Evolutionary conservation across 1,140 invertebrate species (phyloP), one percentile per base, ranked within the genome.

Genomic region (Babylonia areolata): DNA sequence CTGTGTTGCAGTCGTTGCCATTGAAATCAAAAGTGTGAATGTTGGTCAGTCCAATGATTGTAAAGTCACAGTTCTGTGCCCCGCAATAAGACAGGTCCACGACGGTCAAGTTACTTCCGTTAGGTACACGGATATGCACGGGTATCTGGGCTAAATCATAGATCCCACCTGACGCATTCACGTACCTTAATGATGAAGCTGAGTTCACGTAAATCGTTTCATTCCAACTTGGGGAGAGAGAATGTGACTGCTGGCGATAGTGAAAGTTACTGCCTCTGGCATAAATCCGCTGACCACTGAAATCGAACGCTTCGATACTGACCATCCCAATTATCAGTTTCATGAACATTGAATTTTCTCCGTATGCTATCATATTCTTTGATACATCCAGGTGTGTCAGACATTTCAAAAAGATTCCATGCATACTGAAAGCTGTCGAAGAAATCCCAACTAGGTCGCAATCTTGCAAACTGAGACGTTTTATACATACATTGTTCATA

Each of bases 1-100:
- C 11, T 2, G 69, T 33, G 58, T 37, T 9, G 58, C 81, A 82
- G 17, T 39, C 54, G n/a, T 71, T 82, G 20, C 81, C 81, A 28
- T 58, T 82, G 54, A 82, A 33, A 37, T 71, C 64, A 1, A 82
- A 35, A 9, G 31, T 33, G 31, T n/a, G 31, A 28, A 82, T 39
- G 64, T 20, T 37, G 54, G 51, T 82, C n/a, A 82, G 64, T 69
- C 81, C 81, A 12, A 37, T 64, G 37, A 69, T 69, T 31, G 37
- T 23, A 11, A 17, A 15, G 35, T 64, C 51, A 37, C 81, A 82
- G 12, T 3, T 15, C 1, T 28, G 69, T n/a, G 51, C 37, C 33
- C 39, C 39, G 33, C 28, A 28, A 37, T 82, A 69, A 28, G 81
- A 35, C 31, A 69, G 0, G 28, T 82, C 37, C 20, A 82, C n/a